phyloP scores from a whole-genome alignment of 2,888 invertebrate species.

The Pantelozetes paolii region DNA sequence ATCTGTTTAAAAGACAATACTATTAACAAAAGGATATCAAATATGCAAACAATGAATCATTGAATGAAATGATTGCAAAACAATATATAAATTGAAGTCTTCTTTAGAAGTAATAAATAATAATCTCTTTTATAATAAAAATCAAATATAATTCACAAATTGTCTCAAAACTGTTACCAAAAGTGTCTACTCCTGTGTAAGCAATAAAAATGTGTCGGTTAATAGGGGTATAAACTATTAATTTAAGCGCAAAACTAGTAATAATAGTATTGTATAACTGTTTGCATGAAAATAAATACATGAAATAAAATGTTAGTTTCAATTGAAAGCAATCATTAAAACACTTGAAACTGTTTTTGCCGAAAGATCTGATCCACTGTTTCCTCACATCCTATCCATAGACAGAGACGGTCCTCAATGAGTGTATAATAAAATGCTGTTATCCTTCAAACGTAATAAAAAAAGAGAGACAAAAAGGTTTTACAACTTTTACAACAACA shows the following conservation, averaged over 20 bases:
- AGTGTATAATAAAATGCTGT: constrained; percentile 18
- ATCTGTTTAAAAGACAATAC: background rate
- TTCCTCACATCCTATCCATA: background rate
- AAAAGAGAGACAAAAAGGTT: background rate
- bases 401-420: background rate
- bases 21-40: background rate
- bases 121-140: background rate
- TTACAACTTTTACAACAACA: constrained; percentile 30
- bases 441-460: constrained; percentile 16
- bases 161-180: too few relatives aligned
- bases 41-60: background rate
- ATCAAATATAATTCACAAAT: background rate
- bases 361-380: background rate
- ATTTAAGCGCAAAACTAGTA: background rate
- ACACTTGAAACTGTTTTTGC: background rate
- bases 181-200: too few relatives aligned
- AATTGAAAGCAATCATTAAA: constrained; percentile 19
- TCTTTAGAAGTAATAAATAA: background rate
- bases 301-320: background rate
- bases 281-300: background rate
- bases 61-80: background rate
- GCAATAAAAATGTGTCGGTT: too few relatives aligned
- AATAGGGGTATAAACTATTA: background rate
- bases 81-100: background rate
- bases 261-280: constrained; percentile 3